phyloP scores from a whole-genome alignment of 2,888 invertebrate genomes.

The Leuctra nigra region DNA sequence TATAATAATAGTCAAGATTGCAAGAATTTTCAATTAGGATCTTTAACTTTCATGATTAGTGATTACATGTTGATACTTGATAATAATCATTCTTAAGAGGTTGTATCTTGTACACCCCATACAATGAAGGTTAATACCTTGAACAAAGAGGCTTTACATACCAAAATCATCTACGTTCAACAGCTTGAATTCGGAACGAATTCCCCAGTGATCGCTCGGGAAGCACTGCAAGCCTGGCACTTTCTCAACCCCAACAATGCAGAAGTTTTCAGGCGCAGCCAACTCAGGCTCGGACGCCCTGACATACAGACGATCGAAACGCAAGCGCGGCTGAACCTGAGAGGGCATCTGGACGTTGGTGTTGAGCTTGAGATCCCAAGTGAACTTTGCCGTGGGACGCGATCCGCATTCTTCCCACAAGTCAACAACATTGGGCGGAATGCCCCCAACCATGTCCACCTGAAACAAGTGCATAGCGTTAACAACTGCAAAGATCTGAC shows the following conservation, averaged over 20 bases:
- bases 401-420: constrained; percentile 49
- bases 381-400: constrained; percentile 45
- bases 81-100: no score
- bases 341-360: constrained; percentile 43
- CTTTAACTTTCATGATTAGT: no score
- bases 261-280: constrained; percentile 43
- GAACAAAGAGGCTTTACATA: no score
- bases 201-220: constrained; percentile 52
- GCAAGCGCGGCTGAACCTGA: constrained; percentile 39
- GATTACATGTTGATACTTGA: no score
- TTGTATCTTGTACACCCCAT: no score
- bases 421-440: constrained; percentile 42
- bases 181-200: constrained; percentile 38
- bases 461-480: constrained; percentile 27
- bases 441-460: constrained; percentile 37
- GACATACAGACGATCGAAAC: constrained; percentile 50
- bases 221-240: constrained; percentile 43
- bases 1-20: no score
- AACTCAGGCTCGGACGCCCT: constrained; percentile 34
- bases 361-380: constrained; percentile 52
- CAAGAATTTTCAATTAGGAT: no score
- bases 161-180: no score
- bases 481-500: no score
- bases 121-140: no score
- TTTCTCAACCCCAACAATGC: constrained; percentile 46